A percentile compares a stretch with the other conserved stretches of the same genome.
phyloP scores from a whole-genome alignment of 2,888 invertebrate genomes.

The Xanthorhoe designata region DNA sequence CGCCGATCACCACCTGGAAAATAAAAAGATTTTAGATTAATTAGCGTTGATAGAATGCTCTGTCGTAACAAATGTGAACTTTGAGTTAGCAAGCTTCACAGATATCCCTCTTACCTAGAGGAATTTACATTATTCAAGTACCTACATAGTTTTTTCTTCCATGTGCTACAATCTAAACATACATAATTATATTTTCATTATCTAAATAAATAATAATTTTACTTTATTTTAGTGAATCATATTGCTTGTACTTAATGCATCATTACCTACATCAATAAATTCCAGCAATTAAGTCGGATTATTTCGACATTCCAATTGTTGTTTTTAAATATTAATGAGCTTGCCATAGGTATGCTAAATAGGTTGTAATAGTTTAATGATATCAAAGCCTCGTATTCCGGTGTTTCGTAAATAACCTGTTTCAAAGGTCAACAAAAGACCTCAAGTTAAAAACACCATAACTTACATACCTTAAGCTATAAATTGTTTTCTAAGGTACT shows the following conservation, averaged over 20 bases:
- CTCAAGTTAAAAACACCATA: conserved; percentile 16
- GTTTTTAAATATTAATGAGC: conserved; percentile 20
- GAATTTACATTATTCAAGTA: no score
- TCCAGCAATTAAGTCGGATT: not conserved
- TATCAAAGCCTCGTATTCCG: conserved; percentile 1
- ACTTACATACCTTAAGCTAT: not conserved
- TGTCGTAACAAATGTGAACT: no score
- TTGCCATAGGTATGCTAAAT: conserved; percentile 12
- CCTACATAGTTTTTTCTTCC: no score
- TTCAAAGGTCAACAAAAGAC: conserved; percentile 23
- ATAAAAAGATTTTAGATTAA: not conserved
- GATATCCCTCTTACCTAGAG: no score
- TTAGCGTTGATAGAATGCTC: no score
- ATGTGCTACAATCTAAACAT: no score
- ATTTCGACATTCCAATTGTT: conserved; percentile 12
- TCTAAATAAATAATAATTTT: no score
- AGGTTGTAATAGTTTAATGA: conserved; percentile 11
- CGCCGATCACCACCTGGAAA: conserved; percentile 69
- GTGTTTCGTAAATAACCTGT: conserved; percentile 18
- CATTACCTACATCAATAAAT: not conserved
- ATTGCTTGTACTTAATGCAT: not conserved
- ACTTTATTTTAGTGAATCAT: not conserved
- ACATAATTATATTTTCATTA: no score
- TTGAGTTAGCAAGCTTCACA: no score
- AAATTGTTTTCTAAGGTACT: not conserved